Evolutionary conservation across 2,797 vertebrate genomes (phyloP).

Genomic region (Gymnocypris eckloni): DNA sequence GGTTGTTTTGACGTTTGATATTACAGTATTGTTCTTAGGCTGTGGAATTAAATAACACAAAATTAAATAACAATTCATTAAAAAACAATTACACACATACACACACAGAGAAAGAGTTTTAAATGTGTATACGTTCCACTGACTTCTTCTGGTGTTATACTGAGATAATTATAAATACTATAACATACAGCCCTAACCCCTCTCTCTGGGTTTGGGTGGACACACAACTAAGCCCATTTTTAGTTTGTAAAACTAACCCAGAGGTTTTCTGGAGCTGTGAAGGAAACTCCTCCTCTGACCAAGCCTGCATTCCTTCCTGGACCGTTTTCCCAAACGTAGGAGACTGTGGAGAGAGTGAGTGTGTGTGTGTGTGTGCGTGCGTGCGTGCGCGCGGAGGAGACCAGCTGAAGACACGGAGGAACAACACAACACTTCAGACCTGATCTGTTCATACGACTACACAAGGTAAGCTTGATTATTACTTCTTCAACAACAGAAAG

Average conservation of each 20-base stretch:
- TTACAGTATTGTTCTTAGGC: no score
- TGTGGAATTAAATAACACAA: no score
- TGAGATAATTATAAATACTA: not conserved
- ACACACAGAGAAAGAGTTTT: no score
- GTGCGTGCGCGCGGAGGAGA: constrained; percentile 36
- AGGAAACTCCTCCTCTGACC: constrained; percentile 78
- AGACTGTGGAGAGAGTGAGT: constrained; percentile 55
- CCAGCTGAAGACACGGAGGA: not conserved
- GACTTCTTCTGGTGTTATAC: not conserved
- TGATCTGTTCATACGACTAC: not conserved
- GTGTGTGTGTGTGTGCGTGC: constrained; percentile 49
- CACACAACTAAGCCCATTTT: constrained; percentile 63
- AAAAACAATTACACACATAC: no score
- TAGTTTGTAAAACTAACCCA: constrained; percentile 63
- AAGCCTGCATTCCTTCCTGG: constrained; percentile 71
- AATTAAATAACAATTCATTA: no score
- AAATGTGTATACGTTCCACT: no score
- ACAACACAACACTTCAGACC: not conserved
- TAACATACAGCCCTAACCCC: not conserved
- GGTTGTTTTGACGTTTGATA: no score
- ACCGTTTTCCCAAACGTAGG: constrained; percentile 46
- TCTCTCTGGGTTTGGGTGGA: constrained; percentile 48
- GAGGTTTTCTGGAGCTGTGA: constrained; percentile 67
- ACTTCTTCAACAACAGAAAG: not conserved
- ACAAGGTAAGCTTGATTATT: constrained; percentile 30